phyloP scores from a whole-genome alignment of 2,797 vertebrate species.

The Erethizon dorsatum region DNA sequence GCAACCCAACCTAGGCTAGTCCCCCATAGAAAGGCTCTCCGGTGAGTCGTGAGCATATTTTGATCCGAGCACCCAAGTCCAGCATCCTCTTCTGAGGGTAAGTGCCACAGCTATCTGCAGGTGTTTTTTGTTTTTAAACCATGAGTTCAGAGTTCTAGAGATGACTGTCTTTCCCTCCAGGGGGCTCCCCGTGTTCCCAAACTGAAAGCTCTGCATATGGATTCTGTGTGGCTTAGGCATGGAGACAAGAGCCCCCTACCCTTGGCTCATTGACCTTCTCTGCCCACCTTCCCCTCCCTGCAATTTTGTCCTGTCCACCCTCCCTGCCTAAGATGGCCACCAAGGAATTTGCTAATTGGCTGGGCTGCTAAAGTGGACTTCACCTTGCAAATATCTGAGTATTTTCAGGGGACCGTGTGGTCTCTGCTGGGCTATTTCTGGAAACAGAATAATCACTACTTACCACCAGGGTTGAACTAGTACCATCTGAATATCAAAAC shows the following conservation, averaged over 20 bases:
- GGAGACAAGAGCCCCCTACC: background rate
- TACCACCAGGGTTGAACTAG: conserved; percentile 35
- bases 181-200: background rate
- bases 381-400: conserved; percentile 55
- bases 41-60: conserved; percentile 33
- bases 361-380: conserved; percentile 19
- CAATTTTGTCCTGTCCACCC: background rate
- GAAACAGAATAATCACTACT: conserved; percentile 11
- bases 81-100: conserved; percentile 33
- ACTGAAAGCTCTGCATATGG: background rate
- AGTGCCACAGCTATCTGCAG: conserved; percentile 61
- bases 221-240: background rate
- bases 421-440: conserved; percentile 52
- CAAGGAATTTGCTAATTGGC: conserved; percentile 18
- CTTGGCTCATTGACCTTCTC: background rate
- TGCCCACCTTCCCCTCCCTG: background rate
- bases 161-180: conserved; percentile 59
- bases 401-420: conserved; percentile 56
- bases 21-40: background rate
- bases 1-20: background rate
- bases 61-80: conserved; percentile 18
- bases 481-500: conserved; percentile 53
- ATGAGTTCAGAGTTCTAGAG: conserved; percentile 59
- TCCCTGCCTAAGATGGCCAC: background rate
- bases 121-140: conserved; percentile 74